Percentiles rank a stretch among this genome's conserved stretches.
Conservation (phyloP, 1,140 invertebrate genomes). For the Tetraneura akinire region DNA sequence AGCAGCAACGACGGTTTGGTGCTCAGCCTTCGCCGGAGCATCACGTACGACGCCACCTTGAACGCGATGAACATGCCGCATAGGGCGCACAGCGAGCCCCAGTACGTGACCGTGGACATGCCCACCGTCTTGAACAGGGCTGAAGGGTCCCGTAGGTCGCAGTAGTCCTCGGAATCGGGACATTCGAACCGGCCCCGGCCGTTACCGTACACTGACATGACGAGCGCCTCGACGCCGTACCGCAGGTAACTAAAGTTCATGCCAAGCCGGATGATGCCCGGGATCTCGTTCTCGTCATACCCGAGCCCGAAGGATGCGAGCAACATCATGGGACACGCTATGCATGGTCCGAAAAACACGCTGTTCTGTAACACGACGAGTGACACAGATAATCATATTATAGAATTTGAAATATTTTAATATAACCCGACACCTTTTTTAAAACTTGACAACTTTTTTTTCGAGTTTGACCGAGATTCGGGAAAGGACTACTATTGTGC, state of each 20-base stretch:
- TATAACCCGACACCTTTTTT: too few relatives aligned
- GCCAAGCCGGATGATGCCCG: conserved; percentile 69
- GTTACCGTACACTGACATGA: conserved; percentile 76
- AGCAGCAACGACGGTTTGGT: conserved; percentile 68
- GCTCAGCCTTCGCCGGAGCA: conserved; percentile 67
- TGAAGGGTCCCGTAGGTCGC: conserved; percentile 65
- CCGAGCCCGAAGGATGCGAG: conserved; percentile 77
- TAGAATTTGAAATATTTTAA: too few relatives aligned
- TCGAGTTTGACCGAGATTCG: too few relatives aligned
- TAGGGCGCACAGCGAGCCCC: conserved; percentile 65
- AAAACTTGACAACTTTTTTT: too few relatives aligned
- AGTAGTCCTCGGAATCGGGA: conserved; percentile 68
- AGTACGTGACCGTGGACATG: conserved; percentile 67
- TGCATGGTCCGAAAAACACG: conserved; percentile 74
- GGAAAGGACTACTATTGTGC: too few relatives aligned
- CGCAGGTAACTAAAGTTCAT: conserved; percentile 85
- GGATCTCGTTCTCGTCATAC: conserved; percentile 65
- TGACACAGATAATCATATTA: too few relatives aligned
- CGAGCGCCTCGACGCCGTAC: conserved; percentile 76
- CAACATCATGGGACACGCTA: conserved; percentile 75
- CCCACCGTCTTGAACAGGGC: conserved; percentile 58
- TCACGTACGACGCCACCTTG: conserved; percentile 66
- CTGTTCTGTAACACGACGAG: conserved; percentile 67
- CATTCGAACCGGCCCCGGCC: conserved; percentile 70
- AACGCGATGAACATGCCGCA: conserved; percentile 64